Percentiles rank a stretch among this genome's conserved stretches.
Evolutionary conservation across 2,888 invertebrate species (phyloP).

Genomic region (Callyntrura sp.): DNA sequence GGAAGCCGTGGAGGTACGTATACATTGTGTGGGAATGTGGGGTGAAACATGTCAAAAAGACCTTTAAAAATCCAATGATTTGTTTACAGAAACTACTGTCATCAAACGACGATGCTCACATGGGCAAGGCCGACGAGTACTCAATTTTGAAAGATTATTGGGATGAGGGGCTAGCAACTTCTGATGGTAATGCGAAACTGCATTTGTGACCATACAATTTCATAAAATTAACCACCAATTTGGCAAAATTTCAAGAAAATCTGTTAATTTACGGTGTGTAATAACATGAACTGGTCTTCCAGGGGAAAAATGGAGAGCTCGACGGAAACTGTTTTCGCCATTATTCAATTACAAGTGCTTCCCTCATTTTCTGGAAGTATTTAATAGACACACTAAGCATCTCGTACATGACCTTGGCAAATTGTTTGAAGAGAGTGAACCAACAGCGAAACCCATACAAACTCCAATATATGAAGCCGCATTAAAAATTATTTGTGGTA

Average conservation of each 20-base stretch:
- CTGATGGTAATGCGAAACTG: conserved; percentile 45
- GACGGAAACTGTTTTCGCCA: conserved; percentile 61
- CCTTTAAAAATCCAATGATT: neutral
- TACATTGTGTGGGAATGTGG: no score
- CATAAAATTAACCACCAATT: no score
- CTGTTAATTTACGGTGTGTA: neutral
- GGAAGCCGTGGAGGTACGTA: conserved; percentile 47
- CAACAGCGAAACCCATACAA: conserved; percentile 50
- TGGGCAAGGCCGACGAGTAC: conserved; percentile 58
- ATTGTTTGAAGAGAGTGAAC: conserved; percentile 35
- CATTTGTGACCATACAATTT: no score
- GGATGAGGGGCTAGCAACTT: conserved; percentile 67
- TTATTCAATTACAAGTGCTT: conserved; percentile 73
- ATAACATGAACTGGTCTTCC: neutral
- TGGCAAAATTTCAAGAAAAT: no score
- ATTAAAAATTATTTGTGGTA: conserved; percentile 67
- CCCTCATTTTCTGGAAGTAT: conserved; percentile 63
- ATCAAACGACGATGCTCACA: conserved; percentile 66
- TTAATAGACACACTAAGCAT: conserved; percentile 61
- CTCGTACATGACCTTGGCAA: conserved; percentile 15
- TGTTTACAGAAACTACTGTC: conserved; percentile 60
- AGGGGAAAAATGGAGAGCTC: conserved; percentile 67
- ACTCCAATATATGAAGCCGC: conserved; percentile 20
- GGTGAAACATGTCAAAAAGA: neutral
- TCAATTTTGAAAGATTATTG: conserved; percentile 36